Base-by-base conservation (phyloP, 2,888 invertebrate genomes). In the Aleiodes alternator region DNA sequence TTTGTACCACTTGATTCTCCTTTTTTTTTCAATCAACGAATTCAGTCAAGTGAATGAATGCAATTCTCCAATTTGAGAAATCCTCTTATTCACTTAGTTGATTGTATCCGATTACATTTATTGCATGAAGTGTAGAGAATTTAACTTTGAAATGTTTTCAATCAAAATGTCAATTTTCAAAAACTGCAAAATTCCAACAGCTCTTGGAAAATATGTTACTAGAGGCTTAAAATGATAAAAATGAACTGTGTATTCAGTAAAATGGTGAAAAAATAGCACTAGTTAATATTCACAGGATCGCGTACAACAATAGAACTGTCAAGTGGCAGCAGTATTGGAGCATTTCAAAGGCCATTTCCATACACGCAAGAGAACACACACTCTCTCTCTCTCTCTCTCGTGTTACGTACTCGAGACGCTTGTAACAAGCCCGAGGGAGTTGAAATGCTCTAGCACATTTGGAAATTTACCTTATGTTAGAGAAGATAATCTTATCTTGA, bases 401-500 rank as follows among this genome's bases (percentile, higher is more conserved):
- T 55, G 55, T 55, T 43, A 59, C 7, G 59, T 9, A 68, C 29
- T 68, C 53, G 29, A 50, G 50, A 68, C 31, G 8, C 34, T n/a
- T n/a, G 51, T 31, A 31, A 31, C 23, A 31, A 11, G 12, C 68
- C 50, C 68, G 3, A n/a, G 68, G 68, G 68, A 51, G 51, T 51
- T 31, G 31, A 50, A 68, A 68, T 51, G 31, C 16, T 31, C 29
- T 31, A 14, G 7, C 12, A 53, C 6, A 53, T 53, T 53, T 53
- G 31, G 31, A 68, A 34, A 50, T 68, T 68, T 68, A 31, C 51
- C 31, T 68, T 68, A 68, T 51, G 51, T 68, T 51, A 14, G 51
- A 31, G 31, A 0, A 68, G 68, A 68, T 68, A 68, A 68, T n/a
- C 51, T 68, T 68, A 68, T 68, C 68, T 51, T 51, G 68, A 51